A percentile compares a stretch with the other conserved stretches of the same genome.
Conservation (phyloP, 2,113 vertebrate genomes). For the Festucalex cinctus region DNA sequence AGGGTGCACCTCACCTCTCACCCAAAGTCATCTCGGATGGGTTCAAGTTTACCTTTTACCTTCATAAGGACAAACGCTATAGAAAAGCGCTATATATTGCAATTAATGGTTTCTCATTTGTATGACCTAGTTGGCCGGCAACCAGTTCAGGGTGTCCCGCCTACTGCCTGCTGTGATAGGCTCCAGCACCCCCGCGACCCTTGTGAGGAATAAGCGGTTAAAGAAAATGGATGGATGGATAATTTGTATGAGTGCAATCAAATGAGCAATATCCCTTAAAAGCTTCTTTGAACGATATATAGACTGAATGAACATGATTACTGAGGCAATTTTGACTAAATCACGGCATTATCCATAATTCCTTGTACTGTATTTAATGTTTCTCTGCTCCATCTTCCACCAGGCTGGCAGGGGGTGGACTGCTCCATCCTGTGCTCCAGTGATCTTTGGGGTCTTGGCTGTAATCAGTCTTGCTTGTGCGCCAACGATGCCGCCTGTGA, state of each 20-base stretch:
- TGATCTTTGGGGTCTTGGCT: conserved; percentile 88
- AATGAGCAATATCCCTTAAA: background rate
- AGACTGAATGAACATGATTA: background rate
- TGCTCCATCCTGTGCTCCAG: conserved; percentile 88
- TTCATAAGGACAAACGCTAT: too few species aligned
- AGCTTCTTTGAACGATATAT: background rate
- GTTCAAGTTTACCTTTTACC: too few species aligned
- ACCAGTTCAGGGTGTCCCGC: too few species aligned
- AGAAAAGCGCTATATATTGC: background rate
- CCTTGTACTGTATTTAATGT: background rate
- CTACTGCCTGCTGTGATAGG: too few species aligned
- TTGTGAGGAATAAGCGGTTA: too few species aligned
- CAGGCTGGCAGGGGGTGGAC: conserved; percentile 94
- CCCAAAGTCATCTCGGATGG: too few species aligned
- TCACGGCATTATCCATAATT: background rate
- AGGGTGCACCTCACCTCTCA: too few species aligned
- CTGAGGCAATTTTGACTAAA: background rate
- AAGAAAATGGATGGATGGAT: too few species aligned
- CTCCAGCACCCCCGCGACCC: too few species aligned
- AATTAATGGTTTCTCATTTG: background rate
- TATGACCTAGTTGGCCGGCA: too few species aligned
- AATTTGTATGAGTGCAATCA: background rate
- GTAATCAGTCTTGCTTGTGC: conserved; percentile 85
- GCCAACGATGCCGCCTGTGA: conserved; percentile 85
- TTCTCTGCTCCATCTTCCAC: background rate